Conservation (phyloP, 2,888 invertebrate species). For the Blomia tropicalis region DNA sequence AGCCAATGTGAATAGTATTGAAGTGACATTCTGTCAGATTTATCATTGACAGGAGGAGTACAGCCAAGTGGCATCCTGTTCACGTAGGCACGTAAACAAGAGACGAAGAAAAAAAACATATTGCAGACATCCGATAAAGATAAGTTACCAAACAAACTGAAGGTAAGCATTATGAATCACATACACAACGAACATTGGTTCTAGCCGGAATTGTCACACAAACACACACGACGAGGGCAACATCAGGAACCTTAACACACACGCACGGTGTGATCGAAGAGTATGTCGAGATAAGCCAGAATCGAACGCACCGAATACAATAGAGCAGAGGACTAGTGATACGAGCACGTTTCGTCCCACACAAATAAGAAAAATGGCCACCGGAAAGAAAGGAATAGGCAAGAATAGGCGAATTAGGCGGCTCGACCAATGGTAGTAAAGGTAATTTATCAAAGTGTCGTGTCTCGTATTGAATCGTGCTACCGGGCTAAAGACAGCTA, state of each 20-base stretch:
- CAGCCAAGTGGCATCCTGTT: constrained; percentile 7
- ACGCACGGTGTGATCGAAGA: neutral
- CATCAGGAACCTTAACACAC: neutral
- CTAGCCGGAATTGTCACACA: neutral
- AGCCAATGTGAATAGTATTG: neutral
- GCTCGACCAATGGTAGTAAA: constrained; percentile 1
- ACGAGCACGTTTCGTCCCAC: neutral
- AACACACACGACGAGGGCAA: neutral
- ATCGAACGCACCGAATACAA: neutral
- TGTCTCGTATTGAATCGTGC: too few relatives aligned
- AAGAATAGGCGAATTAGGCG: constrained; percentile 4
- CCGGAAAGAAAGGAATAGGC: neutral
- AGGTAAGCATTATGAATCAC: neutral
- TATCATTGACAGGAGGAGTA: constrained; percentile 8
- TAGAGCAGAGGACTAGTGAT: too few relatives aligned
- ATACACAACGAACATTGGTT: neutral
- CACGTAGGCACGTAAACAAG: constrained; percentile 4
- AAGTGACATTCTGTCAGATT: constrained; percentile 5
- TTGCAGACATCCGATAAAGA: neutral
- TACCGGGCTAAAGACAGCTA: too few relatives aligned
- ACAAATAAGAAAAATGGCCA: constrained; percentile 11
- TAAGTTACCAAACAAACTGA: neutral
- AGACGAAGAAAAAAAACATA: too few relatives aligned
- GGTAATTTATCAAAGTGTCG: constrained; percentile 3
- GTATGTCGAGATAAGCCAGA: constrained; percentile 6